Evolutionary conservation across 2,888 invertebrate species (phyloP), one percentile per base, ranked within the genome.

Genomic region (Tenthredo notha): DNA sequence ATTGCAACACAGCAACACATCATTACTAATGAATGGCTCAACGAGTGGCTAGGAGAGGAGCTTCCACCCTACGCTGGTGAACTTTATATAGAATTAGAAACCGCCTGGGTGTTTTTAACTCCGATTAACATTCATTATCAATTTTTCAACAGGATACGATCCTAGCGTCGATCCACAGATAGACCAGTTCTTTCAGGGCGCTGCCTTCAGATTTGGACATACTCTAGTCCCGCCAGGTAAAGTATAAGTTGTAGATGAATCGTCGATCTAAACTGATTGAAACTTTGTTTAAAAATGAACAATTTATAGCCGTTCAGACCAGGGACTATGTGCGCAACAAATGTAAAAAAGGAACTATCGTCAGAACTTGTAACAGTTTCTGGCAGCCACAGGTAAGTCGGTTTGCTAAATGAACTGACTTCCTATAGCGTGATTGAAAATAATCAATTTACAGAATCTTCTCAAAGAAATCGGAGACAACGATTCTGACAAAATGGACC

Each of bases 201-300:
- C 95, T 7, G 95, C 95, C 4, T 95, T 95, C 93, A 92, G 95
- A 87, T 95, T 95, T 90, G 95, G 95, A 0, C 95, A 95, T 88
- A 95, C 95, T 2, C 90, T 95, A 54, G 95, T 95, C 9, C 94
- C 95, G 25, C 94, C 95, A 47, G 95, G 91, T 91, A 88, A 87
- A 77, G 15, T 40, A 61, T 15, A 43, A 74, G n/a, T 12, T 43
- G 2, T 9, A 2, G 2, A 21, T 47, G 12, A 54, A 61, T 21
- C 5, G 0, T n/a, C 6, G 4, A 40, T 61, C 5, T 15, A 7
- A 29, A 25, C n/a, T 25, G 15, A 29, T 21, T 0, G 6, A 50
- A 29, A 15, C 29, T 65, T 0, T 1, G n/a, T 4, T 29, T 50
- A 21, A 12, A 61, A 21, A 25, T 5, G 10, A 77, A 15, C 29